Conservation (phyloP, 1,140 invertebrate species). For the Drepana arcuata region DNA sequence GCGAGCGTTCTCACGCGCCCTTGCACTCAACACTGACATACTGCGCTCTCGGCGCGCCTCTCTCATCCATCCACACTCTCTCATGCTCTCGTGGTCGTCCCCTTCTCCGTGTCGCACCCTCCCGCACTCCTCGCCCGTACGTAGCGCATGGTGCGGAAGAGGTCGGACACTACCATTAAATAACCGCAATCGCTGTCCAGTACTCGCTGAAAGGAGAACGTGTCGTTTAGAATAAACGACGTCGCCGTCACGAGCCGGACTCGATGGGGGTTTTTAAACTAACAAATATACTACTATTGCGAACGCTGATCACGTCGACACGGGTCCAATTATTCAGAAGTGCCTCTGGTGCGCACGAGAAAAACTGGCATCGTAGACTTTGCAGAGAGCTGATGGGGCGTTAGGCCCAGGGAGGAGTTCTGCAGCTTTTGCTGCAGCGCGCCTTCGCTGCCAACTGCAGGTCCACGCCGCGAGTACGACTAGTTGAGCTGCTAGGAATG, state of each 20-base stretch:
- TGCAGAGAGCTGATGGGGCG: slow-evolving; percentile 82
- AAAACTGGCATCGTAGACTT: slow-evolving; percentile 87
- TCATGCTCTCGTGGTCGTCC: slow-evolving; percentile 64
- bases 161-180: slow-evolving; percentile 43
- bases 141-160: slow-evolving; percentile 32
- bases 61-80: slow-evolving; percentile 51
- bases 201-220: slow-evolving; percentile 31
- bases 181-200: slow-evolving; percentile 58
- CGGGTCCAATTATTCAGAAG: slow-evolving; percentile 74
- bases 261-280: slow-evolving; percentile 62
- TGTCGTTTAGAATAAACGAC: slow-evolving; percentile 19
- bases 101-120: slow-evolving; percentile 52
- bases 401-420: slow-evolving; percentile 63
- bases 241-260: slow-evolving; percentile 38
- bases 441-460: slow-evolving; percentile 85
- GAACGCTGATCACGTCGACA: slow-evolving; percentile 53
- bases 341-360: slow-evolving; percentile 82
- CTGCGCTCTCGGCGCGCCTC: slow-evolving; percentile 16
- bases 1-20: slow-evolving; percentile 45
- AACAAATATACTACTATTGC: slow-evolving; percentile 65
- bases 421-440: slow-evolving; percentile 73
- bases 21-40: slow-evolving; percentile 32
- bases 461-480: slow-evolving; percentile 87
- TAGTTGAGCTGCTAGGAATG: slow-evolving; percentile 87
- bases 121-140: slow-evolving; percentile 32